Conservation (phyloP, 2,113 vertebrate genomes). For the Holacanthus passer region DNA sequence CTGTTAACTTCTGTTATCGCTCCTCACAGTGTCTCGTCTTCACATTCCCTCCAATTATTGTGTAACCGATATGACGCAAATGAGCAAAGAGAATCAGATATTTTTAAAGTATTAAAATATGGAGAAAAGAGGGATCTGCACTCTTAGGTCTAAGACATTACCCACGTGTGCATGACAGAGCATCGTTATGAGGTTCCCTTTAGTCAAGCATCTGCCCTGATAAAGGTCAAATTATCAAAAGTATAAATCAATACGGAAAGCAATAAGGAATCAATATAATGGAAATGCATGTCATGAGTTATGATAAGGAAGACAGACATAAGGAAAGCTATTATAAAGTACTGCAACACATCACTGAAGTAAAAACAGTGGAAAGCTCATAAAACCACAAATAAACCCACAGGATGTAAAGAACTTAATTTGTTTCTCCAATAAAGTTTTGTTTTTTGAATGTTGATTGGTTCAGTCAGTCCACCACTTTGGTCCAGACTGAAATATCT, state of each 20-base stretch:
- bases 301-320: not conserved
- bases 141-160: too few species aligned
- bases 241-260: not conserved
- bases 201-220: too few species aligned
- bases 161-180: not conserved
- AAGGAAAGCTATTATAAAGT: not conserved
- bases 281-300: not conserved
- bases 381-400: too few species aligned
- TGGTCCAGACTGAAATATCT: too few species aligned
- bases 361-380: too few species aligned
- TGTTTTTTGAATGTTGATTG: too few species aligned
- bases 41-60: constrained; percentile 3
- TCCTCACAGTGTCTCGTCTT: constrained; percentile 7
- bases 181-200: too few species aligned
- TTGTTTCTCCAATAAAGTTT: too few species aligned
- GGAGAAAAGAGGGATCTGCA: not conserved
- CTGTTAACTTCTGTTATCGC: constrained; percentile 46
- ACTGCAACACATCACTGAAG: too few species aligned
- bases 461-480: too few species aligned
- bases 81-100: not conserved
- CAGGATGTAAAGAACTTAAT: too few species aligned
- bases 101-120: not conserved
- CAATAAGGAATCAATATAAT: not conserved
- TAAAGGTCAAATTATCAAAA: too few species aligned
- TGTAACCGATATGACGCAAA: not conserved